These are phyloP conservation scores for Nesometra sesokonis DNA, from an alignment of 35 echinoderm and acorn worm genomes.

Conservation along the genomic window DNA sequence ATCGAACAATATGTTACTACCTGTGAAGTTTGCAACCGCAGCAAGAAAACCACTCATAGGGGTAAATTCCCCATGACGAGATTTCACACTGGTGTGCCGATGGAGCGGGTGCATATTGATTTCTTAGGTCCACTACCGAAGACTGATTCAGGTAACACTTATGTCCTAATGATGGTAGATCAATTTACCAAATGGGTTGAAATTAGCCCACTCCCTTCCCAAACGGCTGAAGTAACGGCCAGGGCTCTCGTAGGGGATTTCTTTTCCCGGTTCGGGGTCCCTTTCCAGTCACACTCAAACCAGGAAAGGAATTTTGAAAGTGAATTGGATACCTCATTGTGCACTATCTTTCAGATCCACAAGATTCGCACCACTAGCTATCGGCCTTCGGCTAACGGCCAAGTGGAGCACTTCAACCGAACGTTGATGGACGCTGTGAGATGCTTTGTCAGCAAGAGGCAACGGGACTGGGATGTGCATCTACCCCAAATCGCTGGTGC, in stretches of 20 bases:
- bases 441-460: constrained; percentile 16
- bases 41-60: not conserved
- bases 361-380: not conserved
- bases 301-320: not conserved
- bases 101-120: constrained; percentile 5
- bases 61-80: not conserved
- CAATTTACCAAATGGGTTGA: constrained; percentile 37
- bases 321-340: not conserved
- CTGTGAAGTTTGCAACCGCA: not conserved
- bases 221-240: constrained; percentile 24
- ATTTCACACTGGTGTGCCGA: not conserved
- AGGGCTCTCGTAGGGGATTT: constrained; percentile 2
- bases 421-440: constrained; percentile 17
- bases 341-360: not conserved
- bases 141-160: not conserved
- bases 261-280: not conserved
- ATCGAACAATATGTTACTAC: not conserved
- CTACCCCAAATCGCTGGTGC: constrained; percentile 33
- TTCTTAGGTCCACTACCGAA: constrained; percentile 15
- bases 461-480: constrained; percentile 28
- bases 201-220: constrained; percentile 9
- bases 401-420: not conserved
- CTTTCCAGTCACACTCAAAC: not conserved
- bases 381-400: not conserved
- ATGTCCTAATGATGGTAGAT: constrained; percentile 18